Conservation (phyloP, 1,140 invertebrate genomes). For the Myzus persicae region DNA sequence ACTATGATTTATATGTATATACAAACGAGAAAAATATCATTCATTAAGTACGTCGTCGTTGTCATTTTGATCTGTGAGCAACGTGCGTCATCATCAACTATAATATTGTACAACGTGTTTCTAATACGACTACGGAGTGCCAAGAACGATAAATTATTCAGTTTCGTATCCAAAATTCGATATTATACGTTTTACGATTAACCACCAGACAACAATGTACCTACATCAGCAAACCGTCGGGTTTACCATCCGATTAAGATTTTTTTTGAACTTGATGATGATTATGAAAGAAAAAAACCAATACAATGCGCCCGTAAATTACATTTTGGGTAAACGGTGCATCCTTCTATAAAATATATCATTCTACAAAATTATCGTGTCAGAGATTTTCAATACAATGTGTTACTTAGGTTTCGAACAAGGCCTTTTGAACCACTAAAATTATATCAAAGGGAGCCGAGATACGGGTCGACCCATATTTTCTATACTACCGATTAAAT, state of each 20-base stretch:
- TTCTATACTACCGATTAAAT: background rate
- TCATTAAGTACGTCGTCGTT: background rate
- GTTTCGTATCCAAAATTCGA: background rate
- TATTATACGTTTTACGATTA: background rate
- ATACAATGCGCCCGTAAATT: background rate
- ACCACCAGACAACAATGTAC: background rate
- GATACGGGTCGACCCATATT: background rate
- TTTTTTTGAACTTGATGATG: background rate
- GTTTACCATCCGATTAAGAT: background rate
- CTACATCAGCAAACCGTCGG: too few relatives aligned
- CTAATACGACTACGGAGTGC: background rate
- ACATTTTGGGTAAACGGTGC: background rate
- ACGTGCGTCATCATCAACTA: background rate
- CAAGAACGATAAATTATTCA: conserved; percentile 10
- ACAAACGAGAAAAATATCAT: conserved; percentile 1
- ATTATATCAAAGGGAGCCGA: background rate
- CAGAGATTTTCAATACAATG: background rate
- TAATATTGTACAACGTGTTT: background rate
- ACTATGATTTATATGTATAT: background rate
- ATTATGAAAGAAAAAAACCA: background rate
- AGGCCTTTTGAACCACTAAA: too few relatives aligned
- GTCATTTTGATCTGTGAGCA: background rate
- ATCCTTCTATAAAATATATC: background rate
- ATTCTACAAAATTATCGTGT: background rate
- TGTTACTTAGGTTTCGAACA: background rate